These are phyloP conservation scores for Phorcus lineatus DNA, from an alignment of 2,888 invertebrate genomes.

Conservation along the genomic window DNA sequence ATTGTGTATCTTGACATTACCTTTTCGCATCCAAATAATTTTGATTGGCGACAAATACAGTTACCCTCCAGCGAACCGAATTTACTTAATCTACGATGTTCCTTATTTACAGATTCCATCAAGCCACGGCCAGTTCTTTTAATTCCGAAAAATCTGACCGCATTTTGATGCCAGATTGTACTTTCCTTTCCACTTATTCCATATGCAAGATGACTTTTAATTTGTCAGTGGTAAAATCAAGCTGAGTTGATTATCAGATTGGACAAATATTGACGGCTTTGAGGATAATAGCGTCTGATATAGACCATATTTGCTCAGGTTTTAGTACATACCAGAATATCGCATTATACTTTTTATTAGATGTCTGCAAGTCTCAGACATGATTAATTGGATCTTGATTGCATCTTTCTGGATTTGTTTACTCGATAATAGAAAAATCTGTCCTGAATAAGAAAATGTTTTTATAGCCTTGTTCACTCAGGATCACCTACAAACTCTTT, in stretches of 20 bases:
- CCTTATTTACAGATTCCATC: not conserved
- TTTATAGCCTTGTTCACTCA: too few relatives aligned
- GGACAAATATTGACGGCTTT: slow-evolving; percentile 4
- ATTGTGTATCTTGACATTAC: not conserved
- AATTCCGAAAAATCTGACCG: not conserved
- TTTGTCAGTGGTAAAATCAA: slow-evolving; percentile 3
- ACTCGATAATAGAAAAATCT: too few relatives aligned
- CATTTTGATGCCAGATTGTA: not conserved
- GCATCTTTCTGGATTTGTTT: too few relatives aligned
- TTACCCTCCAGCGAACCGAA: not conserved
- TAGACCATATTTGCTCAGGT: not conserved
- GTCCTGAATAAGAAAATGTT: too few relatives aligned
- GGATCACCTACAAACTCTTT: too few relatives aligned
- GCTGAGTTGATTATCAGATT: not conserved
- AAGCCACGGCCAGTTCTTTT: not conserved
- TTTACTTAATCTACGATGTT: not conserved
- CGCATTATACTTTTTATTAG: too few relatives aligned
- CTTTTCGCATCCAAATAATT: not conserved
- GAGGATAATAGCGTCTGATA: not conserved
- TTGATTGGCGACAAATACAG: not conserved
- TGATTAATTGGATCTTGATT: too few relatives aligned
- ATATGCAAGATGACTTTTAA: slow-evolving; percentile 18
- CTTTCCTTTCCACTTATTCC: slow-evolving; percentile 17
- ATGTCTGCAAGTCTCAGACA: too few relatives aligned
- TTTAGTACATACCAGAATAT: not conserved